Evolutionary conservation across 2,888 invertebrate species (phyloP).

Genomic region (Sphaeridia pumilis): DNA sequence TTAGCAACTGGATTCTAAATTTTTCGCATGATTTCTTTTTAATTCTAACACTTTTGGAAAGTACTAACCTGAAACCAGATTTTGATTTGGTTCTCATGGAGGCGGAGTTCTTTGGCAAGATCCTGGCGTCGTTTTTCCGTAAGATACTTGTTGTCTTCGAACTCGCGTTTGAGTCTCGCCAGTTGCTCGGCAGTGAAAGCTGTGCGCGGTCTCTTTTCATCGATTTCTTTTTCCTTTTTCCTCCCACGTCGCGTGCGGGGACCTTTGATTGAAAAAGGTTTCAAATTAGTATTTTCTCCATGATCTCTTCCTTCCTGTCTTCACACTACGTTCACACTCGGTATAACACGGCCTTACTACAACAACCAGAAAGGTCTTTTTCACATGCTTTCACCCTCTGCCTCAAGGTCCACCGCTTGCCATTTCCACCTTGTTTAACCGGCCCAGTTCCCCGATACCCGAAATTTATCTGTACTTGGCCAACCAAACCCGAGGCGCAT

Average conservation of each 20-base stretch:
- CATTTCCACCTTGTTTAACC: not conserved
- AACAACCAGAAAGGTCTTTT: not conserved
- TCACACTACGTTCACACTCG: not conserved
- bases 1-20: no score
- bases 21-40: no score
- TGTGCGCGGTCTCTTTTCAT: constrained; percentile 87
- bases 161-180: constrained; percentile 81
- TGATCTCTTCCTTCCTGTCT: not conserved
- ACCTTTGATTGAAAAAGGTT: constrained; percentile 40
- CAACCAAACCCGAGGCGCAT: not conserved
- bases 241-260: constrained; percentile 48
- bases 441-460: not conserved
- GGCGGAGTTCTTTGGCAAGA: constrained; percentile 75
- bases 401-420: no score
- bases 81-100: constrained; percentile 95
- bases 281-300: constrained; percentile 3
- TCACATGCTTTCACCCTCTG: not conserved
- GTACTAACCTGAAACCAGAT: constrained; percentile 65
- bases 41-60: no score
- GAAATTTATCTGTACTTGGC: not conserved
- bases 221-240: constrained; percentile 41
- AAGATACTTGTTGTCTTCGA: constrained; percentile 81
- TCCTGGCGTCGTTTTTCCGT: constrained; percentile 83
- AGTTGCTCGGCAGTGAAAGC: constrained; percentile 92
- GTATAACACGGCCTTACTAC: not conserved